These are phyloP conservation scores for Nyctibius grandis DNA, from an alignment of 2,797 vertebrate species.

Conservation along the genomic window DNA sequence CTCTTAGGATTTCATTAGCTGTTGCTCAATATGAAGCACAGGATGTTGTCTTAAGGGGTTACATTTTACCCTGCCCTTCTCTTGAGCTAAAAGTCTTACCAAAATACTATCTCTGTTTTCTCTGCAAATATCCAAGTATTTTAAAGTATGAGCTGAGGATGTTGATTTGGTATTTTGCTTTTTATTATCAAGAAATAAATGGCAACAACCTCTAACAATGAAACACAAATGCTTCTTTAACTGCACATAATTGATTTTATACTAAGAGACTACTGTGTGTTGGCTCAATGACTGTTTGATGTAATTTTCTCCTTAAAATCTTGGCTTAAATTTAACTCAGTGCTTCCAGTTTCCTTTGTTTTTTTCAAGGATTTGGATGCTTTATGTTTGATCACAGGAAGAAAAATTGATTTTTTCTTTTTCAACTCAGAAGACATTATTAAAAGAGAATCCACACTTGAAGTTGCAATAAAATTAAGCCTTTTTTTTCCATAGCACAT, in stretches of 20 bases:
- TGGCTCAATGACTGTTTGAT: not conserved
- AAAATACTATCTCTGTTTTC: slow-evolving; percentile 48
- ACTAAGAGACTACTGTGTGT: not conserved
- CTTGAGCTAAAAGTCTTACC: slow-evolving; percentile 12
- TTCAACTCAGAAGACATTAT: not conserved
- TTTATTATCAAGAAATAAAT: not conserved
- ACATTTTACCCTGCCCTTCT: not conserved
- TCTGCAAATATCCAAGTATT: slow-evolving; percentile 43
- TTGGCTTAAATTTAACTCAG: not conserved
- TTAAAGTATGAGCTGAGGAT: slow-evolving; percentile 2
- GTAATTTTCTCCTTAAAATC: not conserved
- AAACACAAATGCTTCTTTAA: not conserved
- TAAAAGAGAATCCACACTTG: not conserved
- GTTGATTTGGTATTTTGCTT: not conserved
- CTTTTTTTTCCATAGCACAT: not conserved
- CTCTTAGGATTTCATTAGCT: slow-evolving; percentile 69
- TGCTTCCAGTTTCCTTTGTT: not conserved
- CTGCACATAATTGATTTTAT: not conserved
- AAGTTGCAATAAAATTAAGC: not conserved
- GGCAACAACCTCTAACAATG: not conserved
- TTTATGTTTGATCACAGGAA: not conserved
- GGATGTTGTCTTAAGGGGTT: slow-evolving; percentile 8
- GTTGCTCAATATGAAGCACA: slow-evolving; percentile 23
- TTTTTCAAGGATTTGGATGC: not conserved
- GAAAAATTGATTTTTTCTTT: not conserved